Evolutionary conservation across 2,888 invertebrate genomes (phyloP), one percentile per base, ranked within the genome.

Genomic region (Parelbella ahira): DNA sequence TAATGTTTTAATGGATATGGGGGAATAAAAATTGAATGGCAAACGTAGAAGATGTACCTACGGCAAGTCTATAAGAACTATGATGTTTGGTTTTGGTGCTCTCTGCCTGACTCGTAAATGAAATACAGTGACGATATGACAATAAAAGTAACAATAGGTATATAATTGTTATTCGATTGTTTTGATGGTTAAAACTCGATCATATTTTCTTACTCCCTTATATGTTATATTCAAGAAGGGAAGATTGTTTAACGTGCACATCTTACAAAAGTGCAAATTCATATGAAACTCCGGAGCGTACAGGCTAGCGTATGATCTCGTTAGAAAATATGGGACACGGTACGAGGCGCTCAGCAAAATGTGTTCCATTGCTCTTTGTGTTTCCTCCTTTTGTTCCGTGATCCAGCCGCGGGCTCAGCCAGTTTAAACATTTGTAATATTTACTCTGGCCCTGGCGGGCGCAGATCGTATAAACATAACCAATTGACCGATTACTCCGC

Each of bases 321-420:
- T 83, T 82, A 82, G 74, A 70, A 76, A 75, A 84, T 83, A 80
- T 84, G 72, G 82, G 72, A 66, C 83, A 72, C 73, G 68, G 65
- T 67, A 73, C 68, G 71, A 71, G 66, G 65, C 71, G 74, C 74
- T 79, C 74, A 58, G 70, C 69, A 68, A 75, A 79, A 80, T 78
- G 78, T 76, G 76, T 76, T 71, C 63, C 75, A 78, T 76, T 81
- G 82, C 82, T 79, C 82, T 83, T 82, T 84, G 83, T 82, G 78
- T 68, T 53, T 72, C 56, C 61, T 62, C 62, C 79, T 80, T 83
- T 83, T 83, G 81, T 84, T 76, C 66, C 54, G 58, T 71, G 74
- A 78, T 77, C 76, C 74, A 70, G 68, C 68, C 68, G 56, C 64
- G 58, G 62, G 64, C 59, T 43, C 42, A 46, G 47, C 49, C 50